phyloP scores from a whole-genome alignment of 2,888 invertebrate species.

The Dioctria rufipes region DNA sequence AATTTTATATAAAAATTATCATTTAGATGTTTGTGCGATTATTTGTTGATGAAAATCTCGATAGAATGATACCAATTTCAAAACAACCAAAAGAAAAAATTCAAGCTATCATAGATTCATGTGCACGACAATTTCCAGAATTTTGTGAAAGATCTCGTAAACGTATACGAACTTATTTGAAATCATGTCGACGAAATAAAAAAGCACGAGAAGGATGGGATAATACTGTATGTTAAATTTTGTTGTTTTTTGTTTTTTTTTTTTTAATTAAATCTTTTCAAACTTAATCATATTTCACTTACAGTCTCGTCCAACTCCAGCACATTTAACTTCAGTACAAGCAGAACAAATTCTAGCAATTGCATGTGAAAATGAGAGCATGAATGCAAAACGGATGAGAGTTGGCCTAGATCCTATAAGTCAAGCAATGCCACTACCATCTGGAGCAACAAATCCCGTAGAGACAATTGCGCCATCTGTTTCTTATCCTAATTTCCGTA shows the following conservation, averaged over 20 bases:
- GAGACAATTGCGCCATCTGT: conserved; percentile 58
- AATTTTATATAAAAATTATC: neutral
- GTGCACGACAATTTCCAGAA: conserved; percentile 96
- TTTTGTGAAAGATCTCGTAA: conserved; percentile 96
- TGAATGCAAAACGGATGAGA: conserved; percentile 97
- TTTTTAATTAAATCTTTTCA: neutral
- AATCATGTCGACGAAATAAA: conserved; percentile 95
- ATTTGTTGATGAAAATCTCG: conserved; percentile 97
- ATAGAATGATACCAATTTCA: conserved; percentile 96
- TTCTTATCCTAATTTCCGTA: conserved; percentile 56
- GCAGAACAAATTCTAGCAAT: conserved; percentile 96
- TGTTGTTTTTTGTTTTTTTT: neutral
- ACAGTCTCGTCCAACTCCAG: conserved; percentile 94
- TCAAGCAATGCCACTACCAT: conserved; percentile 82
- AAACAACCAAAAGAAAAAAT: conserved; percentile 99
- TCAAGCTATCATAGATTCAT: conserved; percentile 97
- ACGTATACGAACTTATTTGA: conserved; percentile 94
- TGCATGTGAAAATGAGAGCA: conserved; percentile 97
- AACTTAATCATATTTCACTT: conserved; percentile 52
- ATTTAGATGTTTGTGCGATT: conserved; percentile 96
- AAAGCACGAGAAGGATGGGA: conserved; percentile 94
- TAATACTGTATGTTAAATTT: conserved; percentile 76
- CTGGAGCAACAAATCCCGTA: conserved; percentile 66
- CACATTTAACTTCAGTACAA: conserved; percentile 96
- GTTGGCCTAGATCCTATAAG: conserved; percentile 95